A percentile compares a stretch with the other conserved stretches of the same genome.
These are phyloP conservation scores for Lytechinus variegatus DNA, from an alignment of 35 echinoderm and acorn worm genomes.

Conservation along the genomic window DNA sequence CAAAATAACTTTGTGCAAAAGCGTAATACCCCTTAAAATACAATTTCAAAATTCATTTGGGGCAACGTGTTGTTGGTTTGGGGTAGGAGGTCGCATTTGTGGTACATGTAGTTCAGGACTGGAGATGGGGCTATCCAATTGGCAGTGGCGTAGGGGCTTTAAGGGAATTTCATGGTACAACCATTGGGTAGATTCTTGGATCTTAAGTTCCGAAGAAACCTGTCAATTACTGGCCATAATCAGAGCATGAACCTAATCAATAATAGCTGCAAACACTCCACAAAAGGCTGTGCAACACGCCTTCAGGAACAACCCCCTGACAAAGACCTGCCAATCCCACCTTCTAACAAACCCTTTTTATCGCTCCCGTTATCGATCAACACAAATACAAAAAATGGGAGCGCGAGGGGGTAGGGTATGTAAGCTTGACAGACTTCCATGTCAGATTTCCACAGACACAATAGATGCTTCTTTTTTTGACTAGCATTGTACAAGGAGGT, in stretches of 20 bases:
- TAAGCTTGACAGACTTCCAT: not conserved
- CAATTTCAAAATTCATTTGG: too few relatives aligned
- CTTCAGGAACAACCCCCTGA: not conserved
- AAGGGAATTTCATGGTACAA: too few relatives aligned
- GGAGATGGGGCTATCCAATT: too few relatives aligned
- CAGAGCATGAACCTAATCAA: not conserved
- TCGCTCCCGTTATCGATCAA: not conserved
- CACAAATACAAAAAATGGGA: not conserved
- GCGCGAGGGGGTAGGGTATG: not conserved
- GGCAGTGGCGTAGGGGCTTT: too few relatives aligned
- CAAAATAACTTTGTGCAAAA: too few relatives aligned
- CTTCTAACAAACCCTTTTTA: not conserved
- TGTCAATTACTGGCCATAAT: not conserved
- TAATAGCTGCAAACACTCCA: not conserved
- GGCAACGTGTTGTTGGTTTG: too few relatives aligned
- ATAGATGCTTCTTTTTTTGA: not conserved
- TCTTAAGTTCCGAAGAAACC: not conserved
- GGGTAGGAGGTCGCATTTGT: too few relatives aligned
- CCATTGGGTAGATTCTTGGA: not conserved
- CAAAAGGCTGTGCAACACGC: not conserved
- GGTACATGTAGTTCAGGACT: too few relatives aligned
- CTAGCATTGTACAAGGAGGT: not conserved
- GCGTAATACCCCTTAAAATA: too few relatives aligned
- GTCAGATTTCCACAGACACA: not conserved
- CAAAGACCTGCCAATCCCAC: not conserved